Base-by-base conservation (phyloP, 2,797 vertebrate genomes). In the Siniperca obscura region DNA sequence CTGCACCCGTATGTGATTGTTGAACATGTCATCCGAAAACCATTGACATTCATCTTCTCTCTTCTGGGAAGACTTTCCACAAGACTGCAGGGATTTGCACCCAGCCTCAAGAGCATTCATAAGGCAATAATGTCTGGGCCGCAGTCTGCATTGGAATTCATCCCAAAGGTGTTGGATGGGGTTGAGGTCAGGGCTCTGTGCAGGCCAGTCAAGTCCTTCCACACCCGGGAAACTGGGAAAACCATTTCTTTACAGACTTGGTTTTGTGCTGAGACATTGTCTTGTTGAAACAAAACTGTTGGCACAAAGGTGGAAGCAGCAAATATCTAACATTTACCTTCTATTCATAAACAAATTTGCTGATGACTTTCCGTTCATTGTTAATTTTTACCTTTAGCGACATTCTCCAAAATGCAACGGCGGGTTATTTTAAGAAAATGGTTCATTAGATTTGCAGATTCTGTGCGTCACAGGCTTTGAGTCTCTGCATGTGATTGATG, bases 361-460 rank as follows among this genome's bases (percentile, higher is more conserved):
- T 1, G 60, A 84, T 86, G 90, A 89, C 82, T 81, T 55, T 19
- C 34, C 1, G 1, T 4, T 71, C 55, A 44, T 84, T 78, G 85
- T 81, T 76, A 46, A 84, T 72, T 76, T 93, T 91, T 89, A 90
- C 89, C 90, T 90, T 88, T 38, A 0, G 62, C 66, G 91, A 90
- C 93, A 94, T 95, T 94, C 89, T 81, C 76, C 55, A 82, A 86
- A 90, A 93, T 80, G 81, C 30, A 71, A 74, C 12, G 2, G n/a
- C 7, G 82, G 70, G 82, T 86, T 95, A 93, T 95, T 95, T 94
- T 91, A 68, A 90, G 93, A 76, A 84, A 80, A 59, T 8, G 21
- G 65, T 87, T 93, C 89, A 94, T 94, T 95, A 92, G 87, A 91
- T 94, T 94, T 93, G 90, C 90, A 90, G 90, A 91, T 91, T 76